Conservation (phyloP, 2,113 vertebrate genomes). For the Picathartes gymnocephalus region DNA sequence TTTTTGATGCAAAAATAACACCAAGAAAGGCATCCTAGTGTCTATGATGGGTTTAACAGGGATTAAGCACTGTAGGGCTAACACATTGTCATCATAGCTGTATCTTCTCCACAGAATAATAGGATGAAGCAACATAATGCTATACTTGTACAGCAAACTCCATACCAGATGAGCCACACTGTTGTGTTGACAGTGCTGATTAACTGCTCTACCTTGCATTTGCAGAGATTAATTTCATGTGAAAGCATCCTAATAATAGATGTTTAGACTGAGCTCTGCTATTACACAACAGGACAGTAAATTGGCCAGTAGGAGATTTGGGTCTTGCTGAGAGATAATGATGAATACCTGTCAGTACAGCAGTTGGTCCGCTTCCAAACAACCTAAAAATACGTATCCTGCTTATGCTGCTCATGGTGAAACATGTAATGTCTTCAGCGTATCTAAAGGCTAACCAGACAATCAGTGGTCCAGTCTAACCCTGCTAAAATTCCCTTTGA, state of each 20-base stretch:
- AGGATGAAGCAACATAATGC: slow-evolving; percentile 14
- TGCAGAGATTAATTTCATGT: slow-evolving; percentile 2
- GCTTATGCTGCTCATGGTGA: neutral
- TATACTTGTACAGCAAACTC: neutral
- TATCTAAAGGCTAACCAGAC: neutral
- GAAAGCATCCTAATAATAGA: slow-evolving; percentile 42
- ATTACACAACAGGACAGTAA: slow-evolving; percentile 20
- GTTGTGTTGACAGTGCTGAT: neutral
- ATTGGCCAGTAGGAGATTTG: neutral
- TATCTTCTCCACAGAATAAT: neutral
- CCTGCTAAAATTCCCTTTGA: neutral
- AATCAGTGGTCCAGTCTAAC: neutral
- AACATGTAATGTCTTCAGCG: neutral
- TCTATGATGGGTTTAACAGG: neutral
- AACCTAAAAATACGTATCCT: neutral
- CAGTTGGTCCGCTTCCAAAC: neutral
- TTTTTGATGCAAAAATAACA: neutral
- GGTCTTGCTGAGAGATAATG: slow-evolving; percentile 9
- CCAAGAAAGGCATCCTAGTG: neutral
- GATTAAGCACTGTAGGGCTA: neutral
- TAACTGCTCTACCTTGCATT: neutral
- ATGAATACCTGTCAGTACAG: neutral
- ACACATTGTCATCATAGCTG: neutral
- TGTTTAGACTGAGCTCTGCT: neutral
- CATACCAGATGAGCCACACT: neutral